Base-by-base conservation (phyloP, 2,797 vertebrate genomes). In the Muraenolepis orangiensis region DNA sequence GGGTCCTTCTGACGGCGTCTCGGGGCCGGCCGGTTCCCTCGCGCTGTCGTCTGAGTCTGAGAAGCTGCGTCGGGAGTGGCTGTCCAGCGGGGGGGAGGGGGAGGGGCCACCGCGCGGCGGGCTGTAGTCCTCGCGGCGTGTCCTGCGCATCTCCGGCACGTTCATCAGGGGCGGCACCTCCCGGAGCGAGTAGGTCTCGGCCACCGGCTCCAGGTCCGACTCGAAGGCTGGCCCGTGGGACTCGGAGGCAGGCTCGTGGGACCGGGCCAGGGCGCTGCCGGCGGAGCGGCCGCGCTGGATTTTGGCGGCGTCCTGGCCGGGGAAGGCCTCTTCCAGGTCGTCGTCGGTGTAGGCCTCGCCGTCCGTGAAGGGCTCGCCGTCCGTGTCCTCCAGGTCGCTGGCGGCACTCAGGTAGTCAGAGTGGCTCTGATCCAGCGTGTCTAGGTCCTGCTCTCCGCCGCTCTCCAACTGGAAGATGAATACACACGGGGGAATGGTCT, bases 311-410 rank as follows among this genome's bases (percentile, higher is more conserved):
- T 80, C 90, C 84, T 0, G 91, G 79, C 72, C 81, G 23, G 16
- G 74, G 0, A 88, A 92, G 7, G 81, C 79, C 0, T 98, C 96
- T 0, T 97, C 96, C 0, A 97, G 94, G 0, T 92, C 96, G 0
- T 94, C 94, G 0, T 98, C 97, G 0, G 96, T 97, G 90, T 94
- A 96, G 30, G 82, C 80, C 0, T 96, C 92, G 0, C 90, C 93
- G 0, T 94, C 94, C 0, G 93, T 95, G 84, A 88, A 93, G 38
- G 79, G 73, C 79, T 98, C 97, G 0, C 93, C 96, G 0, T 99
- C 98, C 0, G 96, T 99, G 84, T 97, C 96, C 0, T 99, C 98
- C 0, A 97, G 95, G 90, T 99, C 97, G 0, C 98, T 99, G 84
- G 96, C 96, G 78, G 91, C 94, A 0, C 96, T 98, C 74, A 99